Base-by-base conservation (phyloP, 1,140 invertebrate genomes). In the Papilio xuthus region DNA sequence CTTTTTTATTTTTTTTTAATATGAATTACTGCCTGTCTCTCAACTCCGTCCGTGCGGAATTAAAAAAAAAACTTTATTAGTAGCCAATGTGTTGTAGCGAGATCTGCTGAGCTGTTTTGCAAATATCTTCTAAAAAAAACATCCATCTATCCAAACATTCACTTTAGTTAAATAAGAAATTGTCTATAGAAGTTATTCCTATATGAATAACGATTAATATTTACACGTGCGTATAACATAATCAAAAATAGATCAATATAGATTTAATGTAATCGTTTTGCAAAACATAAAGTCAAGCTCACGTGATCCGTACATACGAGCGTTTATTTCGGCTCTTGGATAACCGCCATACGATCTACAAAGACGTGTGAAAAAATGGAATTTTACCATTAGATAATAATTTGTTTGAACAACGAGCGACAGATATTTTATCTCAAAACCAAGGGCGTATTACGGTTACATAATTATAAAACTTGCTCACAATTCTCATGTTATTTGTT, bases 341-440 rank as follows among this genome's bases (percentile, higher is more conserved):
- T 42, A 44, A 44, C 13, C 37, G 70, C 70, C 70, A 72, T 72
- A 42, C 37, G 37, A 42, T 42, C 15, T 42, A 72, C 41, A 44
- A 20, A 72, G 70, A 72, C 37, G 70, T 71, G 37, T 23, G 70
- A 72, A 72, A 72, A 72, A 72, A 72, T 47, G 70, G 70, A 72
- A 72, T 72, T 72, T 72, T 72, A 72, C 70, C 70, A 60, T 60
- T 60, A 72, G 32, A 72, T 72, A 72, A 72, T 20, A 72, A 7
- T 42, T 18, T 15, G 32, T 44, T 18, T 72, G 70, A 26, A 60
- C 56, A 60, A 10, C 56, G 23, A 56, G 15, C 20, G 20, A 28
- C 20, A 2, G 10, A 60, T 60, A 60, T 60, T 13, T 60, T 60
- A 60, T 60, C 56, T 60, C 20, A 4, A 13, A 60, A 2, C 4